Evolutionary conservation across 2,888 invertebrate genomes (phyloP), one percentile per base, ranked within the genome.

Genomic region (Scrobipalpa atriplicella): DNA sequence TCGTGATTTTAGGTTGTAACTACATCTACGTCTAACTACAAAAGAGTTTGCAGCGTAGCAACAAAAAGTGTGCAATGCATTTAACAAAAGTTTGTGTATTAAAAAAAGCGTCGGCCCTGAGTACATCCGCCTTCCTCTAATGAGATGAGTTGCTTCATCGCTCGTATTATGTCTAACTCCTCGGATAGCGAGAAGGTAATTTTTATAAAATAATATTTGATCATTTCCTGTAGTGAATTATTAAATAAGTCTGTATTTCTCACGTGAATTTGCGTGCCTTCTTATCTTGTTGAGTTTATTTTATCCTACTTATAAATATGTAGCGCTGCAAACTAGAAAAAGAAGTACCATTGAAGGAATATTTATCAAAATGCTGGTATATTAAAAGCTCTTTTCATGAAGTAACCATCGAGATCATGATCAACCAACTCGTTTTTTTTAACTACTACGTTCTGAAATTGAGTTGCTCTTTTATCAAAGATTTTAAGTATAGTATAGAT

Each of bases 21-120:
- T 29, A 29, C 29, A 29, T 5, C 29, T 29, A 29, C 2, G 2
- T 29, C 2, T 5, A 29, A 29, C 29, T 29, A 29, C 2, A 29
- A 29, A 29, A 29, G 29, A 29, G 29, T 29, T 7, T 21, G 18
- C 19, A 19, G 52, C 18, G 19, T 11, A 9, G 41, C 19, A 52
- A 52, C 52, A 19, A 52, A 52, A 52, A 19, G 19, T 56, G 21
- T 21, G 38, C 36, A 16, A 11, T 58, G 58, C 58, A 58, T 38
- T 36, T 16, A 58, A 58, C 29, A 58, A 58, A 58, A 58, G 58
- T 58, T 38, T 62, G 43, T 9, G 19, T 62, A 77, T 56, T 75
- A 78, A 80, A 79, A 78, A 79, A 77, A 29, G 5, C 72, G 65
- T 70, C 73, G 78, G 71, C 80, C 78, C 70, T 78, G 78, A 79